Percentiles rank a stretch among this genome's conserved stretches.
These are phyloP conservation scores for Phoebastria nigripes DNA, from an alignment of 2,797 vertebrate species.

Conservation along the genomic window DNA sequence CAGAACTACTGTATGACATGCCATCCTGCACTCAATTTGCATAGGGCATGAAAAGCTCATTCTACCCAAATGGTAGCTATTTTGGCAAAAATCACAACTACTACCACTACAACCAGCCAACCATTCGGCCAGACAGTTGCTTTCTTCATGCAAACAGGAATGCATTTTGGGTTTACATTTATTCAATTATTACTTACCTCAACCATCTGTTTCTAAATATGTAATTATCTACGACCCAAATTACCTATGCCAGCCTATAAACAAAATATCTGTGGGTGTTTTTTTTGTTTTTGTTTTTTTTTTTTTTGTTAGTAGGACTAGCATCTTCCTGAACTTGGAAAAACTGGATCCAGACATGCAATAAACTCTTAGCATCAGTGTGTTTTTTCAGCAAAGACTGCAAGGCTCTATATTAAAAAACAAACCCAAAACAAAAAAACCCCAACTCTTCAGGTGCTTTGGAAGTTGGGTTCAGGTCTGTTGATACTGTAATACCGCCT, in stretches of 20 bases:
- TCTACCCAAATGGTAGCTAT: rapidly evolving
- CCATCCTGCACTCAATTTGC: not conserved
- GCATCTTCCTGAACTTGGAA: not conserved
- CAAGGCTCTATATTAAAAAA: not conserved
- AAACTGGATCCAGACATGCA: not conserved
- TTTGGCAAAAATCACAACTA: not conserved
- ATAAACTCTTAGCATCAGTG: not conserved
- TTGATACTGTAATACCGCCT: rapidly evolving
- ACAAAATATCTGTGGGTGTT: not conserved
- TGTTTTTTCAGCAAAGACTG: not conserved
- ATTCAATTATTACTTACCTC: not conserved
- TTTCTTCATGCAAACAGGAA: not conserved
- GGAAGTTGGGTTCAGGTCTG: not conserved
- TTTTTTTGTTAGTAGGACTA: not conserved
- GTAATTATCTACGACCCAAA: not conserved
- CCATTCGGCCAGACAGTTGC: not conserved
- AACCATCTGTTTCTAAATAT: not conserved
- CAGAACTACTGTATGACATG: not conserved
- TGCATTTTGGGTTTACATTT: not conserved
- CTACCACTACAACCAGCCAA: not conserved
- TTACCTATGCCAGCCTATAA: not conserved
- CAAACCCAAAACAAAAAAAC: not conserved
- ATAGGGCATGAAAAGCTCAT: rapidly evolving
- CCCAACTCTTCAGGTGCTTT: not conserved
- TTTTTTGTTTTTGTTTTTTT: too few species aligned